Percentiles rank a stretch among this genome's conserved stretches.
These are phyloP conservation scores for Mesorhabditis belari DNA, from an alignment of 2,888 invertebrate genomes.

Conservation along the genomic window DNA sequence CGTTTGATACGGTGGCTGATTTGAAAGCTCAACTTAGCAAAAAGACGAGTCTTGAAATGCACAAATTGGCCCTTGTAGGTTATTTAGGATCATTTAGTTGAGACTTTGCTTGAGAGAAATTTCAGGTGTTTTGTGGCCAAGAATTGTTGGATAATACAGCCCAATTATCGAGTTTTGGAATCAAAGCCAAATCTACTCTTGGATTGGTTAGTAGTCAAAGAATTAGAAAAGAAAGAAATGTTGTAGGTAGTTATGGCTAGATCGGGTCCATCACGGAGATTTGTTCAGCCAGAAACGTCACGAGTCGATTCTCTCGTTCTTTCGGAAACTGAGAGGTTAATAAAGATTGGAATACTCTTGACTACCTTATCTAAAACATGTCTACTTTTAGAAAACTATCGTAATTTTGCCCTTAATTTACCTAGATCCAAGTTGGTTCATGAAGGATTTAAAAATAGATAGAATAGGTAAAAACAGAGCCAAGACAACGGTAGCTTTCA, in stretches of 20 bases:
- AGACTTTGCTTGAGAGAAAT: no score
- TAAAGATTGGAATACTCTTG: no score
- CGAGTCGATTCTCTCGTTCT: not conserved
- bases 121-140: not conserved
- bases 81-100: not conserved
- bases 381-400: no score
- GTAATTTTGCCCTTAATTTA: no score
- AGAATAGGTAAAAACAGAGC: no score
- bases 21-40: not conserved
- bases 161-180: not conserved
- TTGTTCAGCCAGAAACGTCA: not conserved
- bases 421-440: no score
- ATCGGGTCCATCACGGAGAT: not conserved
- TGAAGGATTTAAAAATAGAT: no score
- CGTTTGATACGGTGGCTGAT: not conserved
- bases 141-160: not conserved
- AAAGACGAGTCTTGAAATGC: not conserved
- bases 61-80: not conserved
- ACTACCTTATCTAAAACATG: no score
- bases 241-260: not conserved
- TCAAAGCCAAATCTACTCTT: not conserved
- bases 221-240: not conserved
- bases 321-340: not conserved
- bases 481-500: no score
- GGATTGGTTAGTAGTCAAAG: not conserved